Conservation (phyloP, 2,888 invertebrate species). For the Drosophila imparisetae region DNA sequence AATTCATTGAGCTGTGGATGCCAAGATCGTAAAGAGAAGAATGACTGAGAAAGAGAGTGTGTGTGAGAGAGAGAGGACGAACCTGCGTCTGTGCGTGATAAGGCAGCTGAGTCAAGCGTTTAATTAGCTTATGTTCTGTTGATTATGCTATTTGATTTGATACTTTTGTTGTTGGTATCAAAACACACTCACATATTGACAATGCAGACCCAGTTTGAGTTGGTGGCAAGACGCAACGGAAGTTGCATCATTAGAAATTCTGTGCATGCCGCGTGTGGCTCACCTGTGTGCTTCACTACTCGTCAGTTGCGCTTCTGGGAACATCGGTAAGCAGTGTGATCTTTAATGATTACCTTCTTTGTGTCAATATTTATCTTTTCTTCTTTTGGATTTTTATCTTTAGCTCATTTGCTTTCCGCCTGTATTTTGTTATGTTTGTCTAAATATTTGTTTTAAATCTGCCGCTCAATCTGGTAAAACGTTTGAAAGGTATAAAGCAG, state of each 20-base stretch:
- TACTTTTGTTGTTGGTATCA: constrained; percentile 12
- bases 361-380: constrained; percentile 16
- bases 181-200: constrained; percentile 7
- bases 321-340: constrained; percentile 15
- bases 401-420: constrained; percentile 28
- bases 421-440: constrained; percentile 5
- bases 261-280: constrained; percentile 46
- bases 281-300: constrained; percentile 26
- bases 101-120: constrained; percentile 39
- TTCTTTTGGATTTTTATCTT: constrained; percentile 5
- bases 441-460: constrained; percentile 55
- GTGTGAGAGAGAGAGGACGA: constrained; percentile 4
- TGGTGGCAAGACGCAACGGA: constrained; percentile 51
- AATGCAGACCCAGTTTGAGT: constrained; percentile 8
- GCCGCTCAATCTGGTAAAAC: constrained; percentile 19
- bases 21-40: constrained; percentile 47
- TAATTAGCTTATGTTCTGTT: constrained; percentile 49
- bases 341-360: constrained; percentile 13
- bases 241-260: constrained; percentile 74
- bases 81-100: constrained; percentile 50
- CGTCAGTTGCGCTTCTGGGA: constrained; percentile 34
- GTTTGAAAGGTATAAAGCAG: constrained; percentile 1
- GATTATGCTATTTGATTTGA: constrained; percentile 48
- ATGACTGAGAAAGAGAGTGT: constrained; percentile 19
- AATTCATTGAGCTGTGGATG: constrained; percentile 62